Conservation (phyloP, 2,113 vertebrate species). For the Physeter macrocephalus region DNA sequence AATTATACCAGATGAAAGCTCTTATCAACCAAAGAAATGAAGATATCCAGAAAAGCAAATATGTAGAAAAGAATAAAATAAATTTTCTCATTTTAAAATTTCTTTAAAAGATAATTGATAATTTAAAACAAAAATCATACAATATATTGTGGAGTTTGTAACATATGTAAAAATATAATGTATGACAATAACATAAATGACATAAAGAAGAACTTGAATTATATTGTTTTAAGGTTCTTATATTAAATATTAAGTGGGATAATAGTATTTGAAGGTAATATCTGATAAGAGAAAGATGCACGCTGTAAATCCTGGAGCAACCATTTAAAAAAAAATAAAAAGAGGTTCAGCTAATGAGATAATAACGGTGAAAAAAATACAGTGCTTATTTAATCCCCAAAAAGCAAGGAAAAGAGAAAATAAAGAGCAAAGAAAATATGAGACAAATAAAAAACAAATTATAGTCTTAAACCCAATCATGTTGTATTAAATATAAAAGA, state of each 20-base stretch:
- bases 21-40: not conserved
- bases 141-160: not conserved
- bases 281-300: not conserved
- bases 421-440: not conserved
- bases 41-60: not conserved
- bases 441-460: not conserved
- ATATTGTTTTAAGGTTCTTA: not conserved
- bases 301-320: not conserved
- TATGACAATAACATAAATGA: not conserved
- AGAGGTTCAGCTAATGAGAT: not conserved
- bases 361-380: not conserved
- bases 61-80: not conserved
- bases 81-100: not conserved
- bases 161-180: not conserved
- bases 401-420: not conserved
- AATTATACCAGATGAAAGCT: not conserved
- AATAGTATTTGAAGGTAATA: not conserved
- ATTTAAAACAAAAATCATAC: not conserved
- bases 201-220: not conserved
- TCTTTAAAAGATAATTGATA: not conserved
- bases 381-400: not conserved
- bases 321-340: not conserved
- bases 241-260: not conserved
- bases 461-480: not conserved
- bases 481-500: not conserved